Evolutionary conservation across 2,113 vertebrate species (phyloP).

Genomic region (Ceyx margarethae): DNA sequence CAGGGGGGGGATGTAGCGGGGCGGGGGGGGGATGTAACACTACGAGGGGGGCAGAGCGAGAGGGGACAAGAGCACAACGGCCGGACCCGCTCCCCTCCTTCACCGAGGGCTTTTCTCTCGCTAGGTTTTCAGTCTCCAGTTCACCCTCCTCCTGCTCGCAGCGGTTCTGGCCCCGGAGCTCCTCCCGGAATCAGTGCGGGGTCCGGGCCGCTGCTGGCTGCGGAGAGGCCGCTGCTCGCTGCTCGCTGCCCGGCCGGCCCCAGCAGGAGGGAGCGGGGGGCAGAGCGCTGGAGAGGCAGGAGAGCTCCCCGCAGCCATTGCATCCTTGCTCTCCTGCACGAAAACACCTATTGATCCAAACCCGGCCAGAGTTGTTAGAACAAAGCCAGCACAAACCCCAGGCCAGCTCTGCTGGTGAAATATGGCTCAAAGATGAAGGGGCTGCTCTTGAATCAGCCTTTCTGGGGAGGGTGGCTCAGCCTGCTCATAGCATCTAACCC

Average conservation of each 20-base stretch:
- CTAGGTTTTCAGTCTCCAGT: rapidly evolving
- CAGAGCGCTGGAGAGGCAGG: too few species aligned
- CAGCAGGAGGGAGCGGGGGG: rapidly evolving
- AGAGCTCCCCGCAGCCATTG: rapidly evolving
- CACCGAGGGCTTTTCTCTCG: not conserved
- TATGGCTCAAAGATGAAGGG: not conserved
- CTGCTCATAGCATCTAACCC: not conserved
- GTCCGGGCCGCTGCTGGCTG: not conserved
- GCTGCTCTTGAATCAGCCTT: not conserved
- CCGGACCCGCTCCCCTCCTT: rapidly evolving
- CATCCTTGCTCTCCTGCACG: rapidly evolving
- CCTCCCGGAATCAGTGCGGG: too few species aligned
- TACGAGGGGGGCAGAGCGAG: not conserved
- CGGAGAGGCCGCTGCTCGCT: not conserved
- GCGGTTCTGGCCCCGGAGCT: rapidly evolving
- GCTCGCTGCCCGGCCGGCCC: rapidly evolving
- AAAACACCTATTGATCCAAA: not conserved
- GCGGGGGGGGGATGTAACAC: not conserved
- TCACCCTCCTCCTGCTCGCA: rapidly evolving
- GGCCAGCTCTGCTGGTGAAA: not conserved
- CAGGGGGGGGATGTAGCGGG: not conserved
- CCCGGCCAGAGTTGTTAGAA: not conserved
- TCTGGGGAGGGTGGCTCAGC: not conserved
- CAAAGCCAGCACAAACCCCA: rapidly evolving
- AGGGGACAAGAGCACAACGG: rapidly evolving